Conservation (phyloP, 2,888 invertebrate genomes). For the Tortricodes alternella region DNA sequence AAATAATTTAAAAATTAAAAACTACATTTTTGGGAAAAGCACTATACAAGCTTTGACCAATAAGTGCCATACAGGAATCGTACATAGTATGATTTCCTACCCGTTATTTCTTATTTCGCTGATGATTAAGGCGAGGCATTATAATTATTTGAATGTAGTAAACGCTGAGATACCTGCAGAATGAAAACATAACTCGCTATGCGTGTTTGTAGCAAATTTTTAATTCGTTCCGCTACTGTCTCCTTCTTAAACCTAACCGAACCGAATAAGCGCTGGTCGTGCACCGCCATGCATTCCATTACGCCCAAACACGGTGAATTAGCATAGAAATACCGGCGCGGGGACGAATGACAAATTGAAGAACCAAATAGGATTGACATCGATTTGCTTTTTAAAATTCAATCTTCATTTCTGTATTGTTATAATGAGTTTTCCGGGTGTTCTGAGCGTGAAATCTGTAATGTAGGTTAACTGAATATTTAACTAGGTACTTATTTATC, state of each 20-base stretch:
- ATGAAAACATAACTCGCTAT: too few relatives aligned
- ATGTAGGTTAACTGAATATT: not conserved
- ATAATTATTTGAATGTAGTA: too few relatives aligned
- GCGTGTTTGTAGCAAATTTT: not conserved
- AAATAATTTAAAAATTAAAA: too few relatives aligned
- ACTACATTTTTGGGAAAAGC: too few relatives aligned
- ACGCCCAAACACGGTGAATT: constrained; percentile 52
- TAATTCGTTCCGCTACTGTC: constrained; percentile 10
- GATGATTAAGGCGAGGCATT: too few relatives aligned
- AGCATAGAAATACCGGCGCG: constrained; percentile 51
- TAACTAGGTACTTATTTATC: not conserved
- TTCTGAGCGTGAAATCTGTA: not conserved
- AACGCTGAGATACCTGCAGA: too few relatives aligned
- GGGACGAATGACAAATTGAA: constrained; percentile 38
- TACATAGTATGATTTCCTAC: too few relatives aligned
- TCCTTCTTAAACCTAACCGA: constrained; percentile 19
- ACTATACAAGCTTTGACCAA: too few relatives aligned
- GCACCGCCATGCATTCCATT: constrained; percentile 55
- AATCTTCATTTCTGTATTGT: constrained; percentile 15
- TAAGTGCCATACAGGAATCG: too few relatives aligned
- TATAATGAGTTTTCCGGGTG: constrained; percentile 1
- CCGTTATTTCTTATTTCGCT: too few relatives aligned
- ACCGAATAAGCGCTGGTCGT: constrained; percentile 41
- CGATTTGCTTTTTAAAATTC: constrained; percentile 20
- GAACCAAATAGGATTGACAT: constrained; percentile 35